Conservation (phyloP, 2,113 vertebrate genomes). For the Stigmatopora argus region DNA sequence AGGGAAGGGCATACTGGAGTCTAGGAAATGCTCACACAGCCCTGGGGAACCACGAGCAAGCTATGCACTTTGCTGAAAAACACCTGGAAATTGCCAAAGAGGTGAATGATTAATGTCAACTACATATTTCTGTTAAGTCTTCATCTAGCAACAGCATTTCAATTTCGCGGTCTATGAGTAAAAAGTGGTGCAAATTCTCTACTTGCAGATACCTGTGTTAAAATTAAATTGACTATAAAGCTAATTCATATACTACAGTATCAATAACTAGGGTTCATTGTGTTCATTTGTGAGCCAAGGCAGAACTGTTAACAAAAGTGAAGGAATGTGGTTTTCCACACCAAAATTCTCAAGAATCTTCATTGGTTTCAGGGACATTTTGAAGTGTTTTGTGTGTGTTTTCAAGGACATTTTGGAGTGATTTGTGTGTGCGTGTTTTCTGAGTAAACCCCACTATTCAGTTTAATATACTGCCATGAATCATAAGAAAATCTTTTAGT, state of each 20-base stretch:
- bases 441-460: neutral
- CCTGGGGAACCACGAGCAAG: constrained; percentile 90
- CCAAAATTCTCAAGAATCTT: neutral
- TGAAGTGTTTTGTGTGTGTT: neutral
- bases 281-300: neutral
- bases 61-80: constrained; percentile 89
- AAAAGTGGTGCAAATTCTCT: constrained; percentile 8
- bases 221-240: no score
- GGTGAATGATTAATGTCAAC: constrained; percentile 69
- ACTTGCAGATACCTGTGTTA: neutral
- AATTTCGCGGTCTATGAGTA: constrained; percentile 38
- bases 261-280: neutral
- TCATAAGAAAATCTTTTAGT: neutral
- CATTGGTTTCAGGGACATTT: neutral
- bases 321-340: neutral
- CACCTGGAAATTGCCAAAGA: constrained; percentile 96
- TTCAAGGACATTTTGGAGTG: neutral
- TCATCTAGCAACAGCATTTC: constrained; percentile 19
- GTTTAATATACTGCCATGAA: neutral
- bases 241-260: neutral
- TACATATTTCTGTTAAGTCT: constrained; percentile 13
- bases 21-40: constrained; percentile 96
- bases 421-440: neutral
- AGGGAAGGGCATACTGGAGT: constrained; percentile 94
- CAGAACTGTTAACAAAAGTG: neutral